These are phyloP conservation scores for Lissonota sp. DNA, from an alignment of 2,888 invertebrate genomes.

Conservation along the genomic window DNA sequence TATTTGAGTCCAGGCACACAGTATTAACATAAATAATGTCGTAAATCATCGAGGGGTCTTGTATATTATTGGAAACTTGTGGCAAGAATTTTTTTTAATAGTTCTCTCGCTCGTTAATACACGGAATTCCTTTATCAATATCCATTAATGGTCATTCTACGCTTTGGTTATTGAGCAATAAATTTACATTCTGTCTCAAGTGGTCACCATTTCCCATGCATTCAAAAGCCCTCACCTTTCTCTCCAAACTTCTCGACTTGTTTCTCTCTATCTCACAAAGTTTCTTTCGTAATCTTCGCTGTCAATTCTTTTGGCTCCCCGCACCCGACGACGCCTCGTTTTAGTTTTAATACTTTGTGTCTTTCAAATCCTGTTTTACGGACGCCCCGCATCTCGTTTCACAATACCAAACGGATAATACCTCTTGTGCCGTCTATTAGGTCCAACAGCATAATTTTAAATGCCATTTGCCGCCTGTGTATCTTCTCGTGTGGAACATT, in stretches of 20 bases:
- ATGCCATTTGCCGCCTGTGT: slow-evolving; percentile 68
- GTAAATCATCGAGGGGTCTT: slow-evolving; percentile 13
- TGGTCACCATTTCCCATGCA: slow-evolving; percentile 11
- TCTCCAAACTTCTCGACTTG: slow-evolving; percentile 1
- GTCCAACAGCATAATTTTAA: slow-evolving; percentile 78
- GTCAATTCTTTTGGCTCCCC: not conserved
- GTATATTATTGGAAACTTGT: slow-evolving; percentile 22
- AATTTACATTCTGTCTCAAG: slow-evolving; percentile 24
- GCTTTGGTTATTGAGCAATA: slow-evolving; percentile 47
- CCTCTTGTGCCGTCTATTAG: slow-evolving; percentile 54
- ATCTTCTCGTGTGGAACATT: not conserved
- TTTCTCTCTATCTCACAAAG: slow-evolving; percentile 5
- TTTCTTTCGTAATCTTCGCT: not conserved
- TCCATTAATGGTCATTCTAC: slow-evolving; percentile 32
- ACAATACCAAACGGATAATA: slow-evolving; percentile 77
- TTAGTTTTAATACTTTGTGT: not conserved
- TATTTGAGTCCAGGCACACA: not conserved
- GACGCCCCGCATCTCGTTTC: slow-evolving; percentile 68
- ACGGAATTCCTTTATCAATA: slow-evolving; percentile 36
- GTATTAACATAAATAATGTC: slow-evolving; percentile 20
- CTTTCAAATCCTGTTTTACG: slow-evolving; percentile 46
- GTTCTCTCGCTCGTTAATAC: slow-evolving; percentile 21
- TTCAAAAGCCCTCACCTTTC: slow-evolving; percentile 10
- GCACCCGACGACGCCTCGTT: slow-evolving; percentile 5
- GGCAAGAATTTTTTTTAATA: slow-evolving; percentile 2